Percentiles rank a stretch among this genome's conserved stretches.
phyloP scores from a whole-genome alignment of 2,797 vertebrate species.

The Macropus fuliginosus region DNA sequence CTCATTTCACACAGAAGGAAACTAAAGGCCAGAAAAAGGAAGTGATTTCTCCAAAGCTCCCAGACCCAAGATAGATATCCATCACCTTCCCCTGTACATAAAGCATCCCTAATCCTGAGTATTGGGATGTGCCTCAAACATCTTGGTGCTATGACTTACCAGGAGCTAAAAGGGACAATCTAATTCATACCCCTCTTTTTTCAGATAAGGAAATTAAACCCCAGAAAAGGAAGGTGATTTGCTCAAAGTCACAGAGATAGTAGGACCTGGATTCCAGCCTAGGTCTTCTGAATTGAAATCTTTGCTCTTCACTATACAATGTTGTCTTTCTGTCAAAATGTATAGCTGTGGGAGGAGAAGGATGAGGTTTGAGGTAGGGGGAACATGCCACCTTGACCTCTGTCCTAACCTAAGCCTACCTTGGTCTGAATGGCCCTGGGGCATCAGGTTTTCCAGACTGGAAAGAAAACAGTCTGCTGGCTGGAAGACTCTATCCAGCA shows the following conservation, averaged over 20 bases:
- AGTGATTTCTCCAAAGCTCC: not conserved
- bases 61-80: not conserved
- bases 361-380: not conserved
- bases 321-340: not conserved
- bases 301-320: not conserved
- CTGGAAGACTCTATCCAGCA: not conserved
- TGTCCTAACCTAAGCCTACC: not conserved
- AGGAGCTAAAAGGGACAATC: not conserved
- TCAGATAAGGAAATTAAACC: slow-evolving; percentile 22
- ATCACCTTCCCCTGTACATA: not conserved
- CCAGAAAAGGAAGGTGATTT: not conserved
- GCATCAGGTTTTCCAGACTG: not conserved
- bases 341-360: not conserved
- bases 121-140: not conserved
- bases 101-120: not conserved
- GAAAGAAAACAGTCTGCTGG: not conserved
- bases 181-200: not conserved
- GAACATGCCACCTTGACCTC: not conserved
- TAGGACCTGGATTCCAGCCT: not conserved
- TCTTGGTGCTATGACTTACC: not conserved
- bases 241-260: not conserved
- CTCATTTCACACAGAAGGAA: not conserved
- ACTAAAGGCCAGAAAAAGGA: not conserved
- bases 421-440: not conserved
- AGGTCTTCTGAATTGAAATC: not conserved